phyloP scores from a whole-genome alignment of 2,797 vertebrate genomes.

The Syngnathus rostellatus region DNA sequence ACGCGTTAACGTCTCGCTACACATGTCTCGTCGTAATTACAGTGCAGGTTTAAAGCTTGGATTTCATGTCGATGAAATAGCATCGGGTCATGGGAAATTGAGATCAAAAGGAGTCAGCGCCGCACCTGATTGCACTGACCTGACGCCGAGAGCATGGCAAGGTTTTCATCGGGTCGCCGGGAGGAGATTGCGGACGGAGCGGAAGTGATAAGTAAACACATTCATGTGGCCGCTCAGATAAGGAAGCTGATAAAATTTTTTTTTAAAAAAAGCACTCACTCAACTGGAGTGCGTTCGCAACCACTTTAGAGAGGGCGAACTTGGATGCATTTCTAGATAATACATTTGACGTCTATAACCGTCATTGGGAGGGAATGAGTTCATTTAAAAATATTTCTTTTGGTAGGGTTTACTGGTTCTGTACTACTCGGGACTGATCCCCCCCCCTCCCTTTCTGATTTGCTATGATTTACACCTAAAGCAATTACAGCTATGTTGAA shows the following conservation, averaged over 20 bases:
- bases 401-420: no score
- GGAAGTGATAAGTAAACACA: conserved; percentile 38
- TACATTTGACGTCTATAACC: no score
- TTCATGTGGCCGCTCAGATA: conserved; percentile 13
- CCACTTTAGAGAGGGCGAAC: not conserved
- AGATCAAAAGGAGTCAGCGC: conserved; percentile 51
- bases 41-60: conserved; percentile 36
- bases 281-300: not conserved
- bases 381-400: no score
- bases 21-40: conserved; percentile 17
- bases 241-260: not conserved
- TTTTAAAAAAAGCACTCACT: not conserved
- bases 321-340: not conserved
- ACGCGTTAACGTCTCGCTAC: conserved; percentile 39
- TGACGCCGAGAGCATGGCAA: conserved; percentile 13
- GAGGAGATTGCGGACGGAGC: conserved; percentile 15
- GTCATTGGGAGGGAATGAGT: no score
- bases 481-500: conserved; percentile 57
- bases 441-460: conserved; percentile 16
- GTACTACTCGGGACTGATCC: conserved; percentile 4
- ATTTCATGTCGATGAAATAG: conserved; percentile 39
- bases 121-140: conserved; percentile 27
- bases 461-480: conserved; percentile 56
- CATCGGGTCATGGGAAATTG: conserved; percentile 34
- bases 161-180: conserved; percentile 20